Base-by-base conservation (phyloP, 2,888 invertebrate genomes). In the Limnephilus lunatus region DNA sequence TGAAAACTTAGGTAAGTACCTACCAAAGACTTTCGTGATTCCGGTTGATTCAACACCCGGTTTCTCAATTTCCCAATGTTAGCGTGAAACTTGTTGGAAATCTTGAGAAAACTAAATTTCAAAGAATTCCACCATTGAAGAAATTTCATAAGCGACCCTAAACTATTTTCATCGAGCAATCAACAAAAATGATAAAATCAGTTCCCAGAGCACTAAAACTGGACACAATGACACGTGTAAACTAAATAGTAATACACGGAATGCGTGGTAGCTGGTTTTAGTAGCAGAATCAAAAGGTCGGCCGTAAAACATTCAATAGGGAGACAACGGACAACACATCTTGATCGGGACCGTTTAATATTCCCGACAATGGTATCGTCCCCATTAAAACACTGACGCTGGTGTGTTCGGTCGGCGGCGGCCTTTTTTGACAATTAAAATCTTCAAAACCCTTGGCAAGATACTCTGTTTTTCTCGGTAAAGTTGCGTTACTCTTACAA, bases 361-460 rank as follows among this genome's bases (percentile, higher is more conserved):
- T 31, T 19, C 68, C 44, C 53, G 85, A n/a, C 85, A 19, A 39
- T 39, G 25, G 85, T 88, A 80, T 88, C 32, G 88, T 30, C 35
- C 53, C 53, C 87, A 35, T 86, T 86, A 30, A 81, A 81, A 85
- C 44, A 86, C n/a, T 30, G 48, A 11, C 14, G 48, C 86, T 48
- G 53, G 53, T 86, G 86, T 53, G 30, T 31, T 39, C 31, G 15
- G 80, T 88, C 35, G 7, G 31, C 68, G 88, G 80, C 88, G 88
- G 88, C 80, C 35, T 35, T 68, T n/a, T 88, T 88, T 88, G 88
- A 80, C 35, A 80, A 88, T 88, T 88, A 88, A 88, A 88, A 80
- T 35, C 35, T 15, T 86, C n/a, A n/a, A 83, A 83, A 83, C 30
- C 31, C 35, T 85, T 39, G 85, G 9, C 35, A 3, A 85, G n/a